Conservation (phyloP, 2,113 vertebrate species). For the Erythrolamprus reginae region DNA sequence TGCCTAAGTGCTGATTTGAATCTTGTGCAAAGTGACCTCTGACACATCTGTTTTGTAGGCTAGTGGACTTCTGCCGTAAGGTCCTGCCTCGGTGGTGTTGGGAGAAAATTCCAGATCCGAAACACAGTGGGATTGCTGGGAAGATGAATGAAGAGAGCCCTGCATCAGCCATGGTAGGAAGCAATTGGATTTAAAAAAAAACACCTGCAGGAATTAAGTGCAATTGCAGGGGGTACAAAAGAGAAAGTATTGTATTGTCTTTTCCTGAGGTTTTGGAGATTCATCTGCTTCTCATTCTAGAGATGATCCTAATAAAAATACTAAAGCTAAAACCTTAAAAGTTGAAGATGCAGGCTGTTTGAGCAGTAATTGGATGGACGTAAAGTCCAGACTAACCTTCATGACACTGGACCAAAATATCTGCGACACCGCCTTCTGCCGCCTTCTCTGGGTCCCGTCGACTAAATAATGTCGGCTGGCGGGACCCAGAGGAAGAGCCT, state of each 20-base stretch:
- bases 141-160: not conserved
- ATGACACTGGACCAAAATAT: no score
- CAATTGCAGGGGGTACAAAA: not conserved
- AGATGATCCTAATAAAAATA: not conserved
- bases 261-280: not conserved
- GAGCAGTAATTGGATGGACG: not conserved
- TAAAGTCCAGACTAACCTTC: not conserved
- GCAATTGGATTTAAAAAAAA: not conserved
- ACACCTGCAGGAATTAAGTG: not conserved
- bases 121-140: conserved; percentile 29
- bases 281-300: not conserved
- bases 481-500: no score
- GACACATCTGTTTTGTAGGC: conserved; percentile 17
- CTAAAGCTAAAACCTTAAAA: not conserved
- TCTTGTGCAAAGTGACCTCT: not conserved
- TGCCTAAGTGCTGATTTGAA: not conserved
- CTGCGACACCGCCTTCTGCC: no score
- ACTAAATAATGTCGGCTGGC: no score
- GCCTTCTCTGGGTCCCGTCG: no score
- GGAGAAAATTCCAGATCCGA: conserved; percentile 55
- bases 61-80: conserved; percentile 35
- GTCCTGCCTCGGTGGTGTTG: conserved; percentile 53
- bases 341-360: not conserved
- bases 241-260: not conserved
- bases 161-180: not conserved